Evolutionary conservation across 2,888 invertebrate species (phyloP).

Genomic region (Eugnorisma glareosa): DNA sequence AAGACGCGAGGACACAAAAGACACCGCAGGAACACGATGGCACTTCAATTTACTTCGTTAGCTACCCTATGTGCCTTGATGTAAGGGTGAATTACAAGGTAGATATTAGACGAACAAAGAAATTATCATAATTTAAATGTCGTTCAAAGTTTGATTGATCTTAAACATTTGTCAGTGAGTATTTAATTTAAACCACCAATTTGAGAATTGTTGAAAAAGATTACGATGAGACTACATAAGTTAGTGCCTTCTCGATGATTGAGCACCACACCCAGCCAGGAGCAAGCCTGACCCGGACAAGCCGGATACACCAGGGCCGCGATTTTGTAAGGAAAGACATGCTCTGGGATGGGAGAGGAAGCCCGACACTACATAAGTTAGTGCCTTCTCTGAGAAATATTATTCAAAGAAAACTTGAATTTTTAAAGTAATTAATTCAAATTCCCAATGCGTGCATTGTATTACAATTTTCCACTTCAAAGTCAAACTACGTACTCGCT

Average conservation of each 20-base stretch:
- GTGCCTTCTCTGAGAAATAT: too few relatives aligned
- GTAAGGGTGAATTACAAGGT: slow-evolving; percentile 79
- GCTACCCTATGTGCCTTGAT: slow-evolving; percentile 75
- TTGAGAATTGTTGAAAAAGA: not conserved
- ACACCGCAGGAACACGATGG: slow-evolving; percentile 73
- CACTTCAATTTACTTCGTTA: slow-evolving; percentile 84
- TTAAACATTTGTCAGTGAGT: not conserved
- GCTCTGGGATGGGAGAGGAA: too few relatives aligned
- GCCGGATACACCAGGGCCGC: too few relatives aligned
- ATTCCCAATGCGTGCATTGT: not conserved
- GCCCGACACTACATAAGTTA: too few relatives aligned
- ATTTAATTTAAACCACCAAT: not conserved
- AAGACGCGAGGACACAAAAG: slow-evolving; percentile 76
- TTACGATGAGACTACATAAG: not conserved
- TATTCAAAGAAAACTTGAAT: too few relatives aligned
- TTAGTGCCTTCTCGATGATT: not conserved
- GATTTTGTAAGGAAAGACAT: too few relatives aligned
- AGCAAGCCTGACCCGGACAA: too few relatives aligned
- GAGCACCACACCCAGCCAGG: too few relatives aligned
- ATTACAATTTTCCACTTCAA: not conserved
- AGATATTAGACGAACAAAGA: slow-evolving; percentile 55
- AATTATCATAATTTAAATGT: slow-evolving; percentile 21
- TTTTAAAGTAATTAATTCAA: not conserved
- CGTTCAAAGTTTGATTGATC: not conserved
- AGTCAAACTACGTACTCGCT: not conserved